Base-by-base conservation (phyloP, 2,888 invertebrate genomes). In the Athalia circularis region DNA sequence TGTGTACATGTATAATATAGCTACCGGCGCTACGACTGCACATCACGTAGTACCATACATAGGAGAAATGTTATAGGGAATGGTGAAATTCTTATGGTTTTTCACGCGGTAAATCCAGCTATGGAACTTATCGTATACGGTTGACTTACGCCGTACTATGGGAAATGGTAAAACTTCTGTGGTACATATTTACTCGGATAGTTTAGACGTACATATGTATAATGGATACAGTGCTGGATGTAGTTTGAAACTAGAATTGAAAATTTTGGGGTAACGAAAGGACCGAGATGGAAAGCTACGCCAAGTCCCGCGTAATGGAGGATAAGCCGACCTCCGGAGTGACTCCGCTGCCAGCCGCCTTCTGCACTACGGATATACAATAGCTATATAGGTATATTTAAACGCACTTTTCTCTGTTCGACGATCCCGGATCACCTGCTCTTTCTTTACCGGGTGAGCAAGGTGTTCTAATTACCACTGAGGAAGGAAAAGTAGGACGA, bases 221-320 rank as follows among this genome's bases (percentile, higher is more conserved):
- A 29, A n/a, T n/a, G n/a, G 29, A 29, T 29, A 29, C 29, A 29
- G 29, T 29, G 2, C 2, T 29, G 29, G 29, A 29, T 59, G 13
- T 9, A n/a, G 1, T 8, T 59, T 52, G 3, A 11, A 52, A 52
- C 3, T 11, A 61, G 61, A 61, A 61, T 61, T 68, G 15, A 50
- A 11, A 68, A 54, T 68, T 54, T 15, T 52, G 68, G 68, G 52
- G 84, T 84, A 85, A 86, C 86, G 86, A 84, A 86, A 84, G 83
- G 80, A 80, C 83, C 76, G 77, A 80, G 81, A 80, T 78, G 84
- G 80, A 81, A 65, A 79, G 79, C 82, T 72, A 76, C 72, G 62
- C 74, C 77, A 82, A 85, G 84, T 82, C 82, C 84, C 82, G 85
- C 85, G 88, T 89, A 89, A 88, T 89, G 87, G 87, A 89, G 89